Base-by-base conservation (phyloP, 1,140 invertebrate genomes). In the Manduca sexta region DNA sequence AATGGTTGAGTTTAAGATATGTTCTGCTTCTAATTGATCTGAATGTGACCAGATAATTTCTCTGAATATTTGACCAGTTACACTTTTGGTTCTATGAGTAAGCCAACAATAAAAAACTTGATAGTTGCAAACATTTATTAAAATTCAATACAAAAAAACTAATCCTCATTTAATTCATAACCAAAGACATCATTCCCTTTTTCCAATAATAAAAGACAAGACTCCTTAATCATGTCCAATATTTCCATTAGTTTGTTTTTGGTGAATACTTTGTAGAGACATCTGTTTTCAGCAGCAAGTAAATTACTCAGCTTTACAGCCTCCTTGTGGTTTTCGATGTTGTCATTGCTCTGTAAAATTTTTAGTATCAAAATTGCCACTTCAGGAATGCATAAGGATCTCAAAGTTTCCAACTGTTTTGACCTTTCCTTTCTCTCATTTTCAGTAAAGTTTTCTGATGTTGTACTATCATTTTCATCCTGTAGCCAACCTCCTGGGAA, bases 401-500 rank as follows among this genome's bases (percentile, higher is more conserved):
- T 89, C 8, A 98, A 80, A 56, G 91, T 89, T 29, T 90, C 86
- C 81, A 97, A 84, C 70, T 97, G 94, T 37, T 86, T 84, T 1
- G 49, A 42, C 47, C 86, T 85, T 47, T 88, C 77, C 64, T 86
- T 68, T 70, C 89, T 79, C 64, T 89, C 86, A 38, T 87, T 77
- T 40, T 85, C 66, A 38, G 83, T 84, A 7, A 83, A 69, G 11
- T 74, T 86, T n/a, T 56, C 48, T 0, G 74, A 76, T 1, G 81
- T 67, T 8, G 78, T 67, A 45, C 78, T 78, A 45, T 87, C 84
- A 49, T 86, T 88, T 4, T 89, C 87, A 75, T 97, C 95, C 15
- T 92, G 89, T 46, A 98, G 87, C 96, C 96, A 98, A 18, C 95
- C 95, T 59, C 95, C 92, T 31, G 95, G 93, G 71, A 98, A 98